Conservation (phyloP, 2,113 vertebrate genomes). For the Onychorhynchus coronatus region DNA sequence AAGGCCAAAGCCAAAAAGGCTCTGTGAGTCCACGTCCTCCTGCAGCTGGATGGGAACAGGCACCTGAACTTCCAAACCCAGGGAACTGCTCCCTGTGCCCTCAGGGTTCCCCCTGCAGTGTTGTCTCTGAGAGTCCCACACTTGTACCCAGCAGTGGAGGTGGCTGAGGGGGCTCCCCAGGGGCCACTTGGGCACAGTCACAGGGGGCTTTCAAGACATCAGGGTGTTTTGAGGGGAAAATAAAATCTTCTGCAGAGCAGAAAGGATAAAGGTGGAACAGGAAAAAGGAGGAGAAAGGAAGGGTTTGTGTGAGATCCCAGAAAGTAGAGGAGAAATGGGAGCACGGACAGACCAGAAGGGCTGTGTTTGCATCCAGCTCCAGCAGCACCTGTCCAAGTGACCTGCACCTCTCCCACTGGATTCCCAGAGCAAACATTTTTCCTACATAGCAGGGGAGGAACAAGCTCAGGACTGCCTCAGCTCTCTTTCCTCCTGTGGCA, state of each 20-base stretch:
- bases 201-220: not conserved
- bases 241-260: not conserved
- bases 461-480: not conserved
- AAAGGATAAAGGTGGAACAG: not conserved
- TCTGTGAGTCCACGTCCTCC: not conserved
- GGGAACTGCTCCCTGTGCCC: not conserved
- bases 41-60: not conserved
- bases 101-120: accelerated
- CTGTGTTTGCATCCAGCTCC: not conserved
- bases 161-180: not conserved
- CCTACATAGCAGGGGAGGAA: not conserved
- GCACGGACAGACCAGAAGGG: not conserved
- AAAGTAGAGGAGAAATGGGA: not conserved
- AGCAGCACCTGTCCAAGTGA: not conserved
- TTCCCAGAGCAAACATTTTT: not conserved
- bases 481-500: not conserved
- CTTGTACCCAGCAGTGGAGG: not conserved
- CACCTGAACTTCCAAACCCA: not conserved
- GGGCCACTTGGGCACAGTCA: accelerated
- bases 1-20: not conserved
- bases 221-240: not conserved
- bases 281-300: not conserved
- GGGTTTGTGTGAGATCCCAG: not conserved
- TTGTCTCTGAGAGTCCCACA: not conserved
- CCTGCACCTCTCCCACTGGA: not conserved